These are phyloP conservation scores for Xenops minutus DNA, from an alignment of 2,797 vertebrate species.

Conservation along the genomic window DNA sequence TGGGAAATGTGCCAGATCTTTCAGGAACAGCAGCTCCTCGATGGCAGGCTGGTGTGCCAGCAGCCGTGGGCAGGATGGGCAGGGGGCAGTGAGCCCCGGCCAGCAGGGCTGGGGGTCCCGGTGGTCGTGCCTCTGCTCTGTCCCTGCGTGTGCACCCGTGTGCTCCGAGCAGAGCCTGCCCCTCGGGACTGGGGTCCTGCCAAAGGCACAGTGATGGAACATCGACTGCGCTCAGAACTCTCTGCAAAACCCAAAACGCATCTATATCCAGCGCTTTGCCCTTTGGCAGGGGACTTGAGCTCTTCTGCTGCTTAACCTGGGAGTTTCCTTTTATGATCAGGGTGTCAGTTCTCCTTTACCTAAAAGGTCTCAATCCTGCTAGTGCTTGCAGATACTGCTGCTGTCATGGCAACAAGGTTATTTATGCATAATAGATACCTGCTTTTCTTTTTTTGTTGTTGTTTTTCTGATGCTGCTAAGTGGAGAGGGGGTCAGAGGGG, in stretches of 20 bases:
- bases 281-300: background rate
- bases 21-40: background rate
- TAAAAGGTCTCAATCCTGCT: background rate
- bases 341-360: constrained; percentile 38
- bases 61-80: background rate
- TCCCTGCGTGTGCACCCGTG: background rate
- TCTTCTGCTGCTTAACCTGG: background rate
- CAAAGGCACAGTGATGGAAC: background rate
- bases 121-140: background rate
- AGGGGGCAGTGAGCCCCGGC: background rate
- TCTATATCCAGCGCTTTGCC: background rate
- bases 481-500: background rate
- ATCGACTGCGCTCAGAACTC: background rate
- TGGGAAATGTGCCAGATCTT: background rate
- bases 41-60: background rate
- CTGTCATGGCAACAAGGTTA: constrained; percentile 63
- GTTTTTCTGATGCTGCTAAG: background rate
- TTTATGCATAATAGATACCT: constrained; percentile 52
- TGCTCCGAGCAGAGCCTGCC: background rate
- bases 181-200: background rate
- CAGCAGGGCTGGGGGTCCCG: fast-evolving
- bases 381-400: constrained; percentile 41
- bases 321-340: constrained; percentile 10
- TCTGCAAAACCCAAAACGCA: background rate
- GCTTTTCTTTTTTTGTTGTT: background rate